Percentiles rank a stretch among this genome's conserved stretches.
Conservation (phyloP, 1,140 invertebrate species). For the Capitella teleta region DNA sequence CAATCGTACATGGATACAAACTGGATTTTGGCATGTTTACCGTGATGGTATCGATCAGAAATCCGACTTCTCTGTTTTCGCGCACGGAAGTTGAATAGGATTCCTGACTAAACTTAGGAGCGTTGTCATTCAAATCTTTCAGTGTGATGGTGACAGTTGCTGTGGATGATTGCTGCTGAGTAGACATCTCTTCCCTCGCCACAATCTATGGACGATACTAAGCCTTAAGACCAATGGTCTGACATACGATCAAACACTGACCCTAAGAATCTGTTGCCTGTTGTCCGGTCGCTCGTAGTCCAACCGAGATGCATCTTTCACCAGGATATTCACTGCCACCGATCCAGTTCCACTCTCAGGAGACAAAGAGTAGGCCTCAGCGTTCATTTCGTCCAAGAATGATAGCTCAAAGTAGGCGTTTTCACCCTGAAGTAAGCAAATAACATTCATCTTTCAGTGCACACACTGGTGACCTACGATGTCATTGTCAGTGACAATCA, state of each 20-base stretch:
- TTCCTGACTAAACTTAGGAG: constrained; percentile 63
- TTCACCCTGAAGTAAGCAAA: background rate
- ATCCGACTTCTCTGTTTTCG: constrained; percentile 58
- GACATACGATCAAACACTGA: background rate
- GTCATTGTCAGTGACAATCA: constrained; percentile 1
- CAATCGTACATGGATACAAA: background rate
- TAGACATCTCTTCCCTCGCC: background rate
- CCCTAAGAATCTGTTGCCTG: background rate
- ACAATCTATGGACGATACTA: background rate
- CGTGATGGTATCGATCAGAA: background rate
- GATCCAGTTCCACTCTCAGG: background rate
- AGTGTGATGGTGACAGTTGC: constrained; percentile 38
- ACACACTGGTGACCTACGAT: background rate
- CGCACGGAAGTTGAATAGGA: constrained; percentile 70
- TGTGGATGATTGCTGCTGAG: constrained; percentile 27
- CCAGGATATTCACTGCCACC: background rate
- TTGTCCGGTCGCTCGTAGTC: constrained; percentile 2
- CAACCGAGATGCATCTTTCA: background rate
- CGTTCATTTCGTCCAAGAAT: background rate
- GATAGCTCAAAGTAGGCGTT: constrained; percentile 4
- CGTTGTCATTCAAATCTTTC: constrained; percentile 62
- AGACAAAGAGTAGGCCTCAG: background rate
- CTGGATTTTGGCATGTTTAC: background rate
- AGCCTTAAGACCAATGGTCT: background rate
- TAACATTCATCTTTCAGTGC: background rate